Conservation (phyloP, 2,113 vertebrate genomes). For the Morone saxatilis region DNA sequence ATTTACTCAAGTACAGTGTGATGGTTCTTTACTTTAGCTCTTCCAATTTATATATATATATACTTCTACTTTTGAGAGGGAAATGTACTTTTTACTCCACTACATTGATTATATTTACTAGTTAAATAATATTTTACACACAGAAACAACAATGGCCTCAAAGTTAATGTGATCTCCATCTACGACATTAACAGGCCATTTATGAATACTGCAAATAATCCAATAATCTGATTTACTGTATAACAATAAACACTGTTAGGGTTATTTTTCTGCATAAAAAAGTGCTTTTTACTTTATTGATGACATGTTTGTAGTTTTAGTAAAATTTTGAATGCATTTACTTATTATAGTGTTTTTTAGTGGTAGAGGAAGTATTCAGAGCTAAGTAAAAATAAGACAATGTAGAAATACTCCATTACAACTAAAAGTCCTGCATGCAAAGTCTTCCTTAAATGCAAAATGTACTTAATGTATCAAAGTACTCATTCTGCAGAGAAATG, state of each 20-base stretch:
- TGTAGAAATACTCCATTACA: too few relatives aligned
- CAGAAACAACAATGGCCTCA: neutral
- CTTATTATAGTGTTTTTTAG: neutral
- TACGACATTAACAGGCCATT: neutral
- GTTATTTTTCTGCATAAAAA: neutral
- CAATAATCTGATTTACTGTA: neutral
- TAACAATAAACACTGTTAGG: neutral
- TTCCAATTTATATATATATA: neutral
- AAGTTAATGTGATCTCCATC: neutral
- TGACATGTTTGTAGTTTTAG: too few relatives aligned
- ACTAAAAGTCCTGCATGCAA: too few relatives aligned
- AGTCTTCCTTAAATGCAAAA: too few relatives aligned
- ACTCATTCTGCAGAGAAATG: too few relatives aligned
- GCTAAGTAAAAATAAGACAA: neutral
- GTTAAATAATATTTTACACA: neutral
- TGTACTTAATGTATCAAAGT: too few relatives aligned
- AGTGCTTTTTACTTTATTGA: too few relatives aligned
- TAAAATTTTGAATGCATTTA: too few relatives aligned
- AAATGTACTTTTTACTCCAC: slow-evolving; percentile 21
- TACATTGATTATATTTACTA: neutral
- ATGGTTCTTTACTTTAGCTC: neutral
- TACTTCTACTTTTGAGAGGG: neutral
- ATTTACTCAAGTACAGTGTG: neutral
- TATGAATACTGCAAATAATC: neutral
- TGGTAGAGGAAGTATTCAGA: neutral